Percentiles rank a stretch among this genome's conserved stretches.
phyloP scores from a whole-genome alignment of 2,113 vertebrate genomes.

The Tachycineta bicolor region DNA sequence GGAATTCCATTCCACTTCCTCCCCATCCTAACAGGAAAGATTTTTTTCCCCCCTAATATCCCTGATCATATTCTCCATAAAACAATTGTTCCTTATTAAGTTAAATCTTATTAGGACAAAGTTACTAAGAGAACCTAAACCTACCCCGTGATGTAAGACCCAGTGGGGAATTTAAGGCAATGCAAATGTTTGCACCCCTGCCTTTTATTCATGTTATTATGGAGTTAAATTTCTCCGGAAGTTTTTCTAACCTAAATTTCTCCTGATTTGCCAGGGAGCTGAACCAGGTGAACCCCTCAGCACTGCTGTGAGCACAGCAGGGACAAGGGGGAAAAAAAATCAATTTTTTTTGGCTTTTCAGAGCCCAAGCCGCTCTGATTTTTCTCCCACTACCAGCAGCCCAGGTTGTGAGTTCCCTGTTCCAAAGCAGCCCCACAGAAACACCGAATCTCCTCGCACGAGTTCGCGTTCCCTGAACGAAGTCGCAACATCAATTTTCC shows the following conservation, averaged over 20 bases:
- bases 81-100: not conserved
- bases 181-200: accelerated
- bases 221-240: not conserved
- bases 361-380: not conserved
- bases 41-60: too few relatives aligned
- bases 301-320: not conserved
- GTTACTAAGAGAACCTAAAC: too few relatives aligned
- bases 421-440: not conserved
- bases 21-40: not conserved
- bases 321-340: too few relatives aligned
- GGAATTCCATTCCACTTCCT: not conserved
- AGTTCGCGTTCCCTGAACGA: not conserved
- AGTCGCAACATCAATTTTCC: slow-evolving; percentile 30
- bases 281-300: not conserved
- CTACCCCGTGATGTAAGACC: not conserved
- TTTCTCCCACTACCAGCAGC: not conserved
- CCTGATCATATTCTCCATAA: not conserved
- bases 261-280: not conserved
- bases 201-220: accelerated
- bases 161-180: not conserved
- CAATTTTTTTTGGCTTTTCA: too few relatives aligned
- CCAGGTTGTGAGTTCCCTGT: not conserved
- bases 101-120: not conserved
- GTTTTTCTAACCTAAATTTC: not conserved
- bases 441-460: not conserved